Conservation (phyloP, 1,140 invertebrate species). For the Acromyrmex heyeri region DNA sequence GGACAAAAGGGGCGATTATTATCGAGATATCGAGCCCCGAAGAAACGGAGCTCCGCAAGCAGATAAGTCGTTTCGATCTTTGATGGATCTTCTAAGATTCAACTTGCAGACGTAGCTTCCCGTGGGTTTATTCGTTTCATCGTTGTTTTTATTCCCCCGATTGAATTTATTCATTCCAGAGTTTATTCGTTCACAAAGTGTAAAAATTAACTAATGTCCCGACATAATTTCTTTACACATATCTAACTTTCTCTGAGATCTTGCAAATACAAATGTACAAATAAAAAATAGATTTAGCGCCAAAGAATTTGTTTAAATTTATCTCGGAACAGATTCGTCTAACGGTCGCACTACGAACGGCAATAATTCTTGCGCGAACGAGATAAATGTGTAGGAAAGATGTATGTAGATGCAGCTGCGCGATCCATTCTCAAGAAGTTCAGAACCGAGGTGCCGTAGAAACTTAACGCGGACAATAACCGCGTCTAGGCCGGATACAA, state of each 20-base stretch:
- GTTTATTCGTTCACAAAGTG: background rate
- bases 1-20: conserved; percentile 65
- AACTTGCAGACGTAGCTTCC: background rate
- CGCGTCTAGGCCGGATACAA: conserved; percentile 68
- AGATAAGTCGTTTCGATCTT: background rate
- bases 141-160: background rate
- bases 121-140: background rate
- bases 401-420: background rate
- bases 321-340: background rate
- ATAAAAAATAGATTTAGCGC: background rate
- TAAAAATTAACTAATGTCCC: background rate
- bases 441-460: background rate
- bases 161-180: background rate
- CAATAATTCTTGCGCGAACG: background rate
- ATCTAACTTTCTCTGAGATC: background rate
- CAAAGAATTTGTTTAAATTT: background rate
- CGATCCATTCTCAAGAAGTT: conserved; percentile 27
- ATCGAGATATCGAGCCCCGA: conserved; percentile 60
- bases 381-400: conserved; percentile 46
- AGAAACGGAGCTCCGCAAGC: background rate
- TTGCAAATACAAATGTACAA: background rate
- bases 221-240: background rate
- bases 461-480: conserved; percentile 62
- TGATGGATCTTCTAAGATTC: background rate
- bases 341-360: background rate